phyloP scores from a whole-genome alignment of 2,888 invertebrate genomes.

The Idaea aversata region DNA sequence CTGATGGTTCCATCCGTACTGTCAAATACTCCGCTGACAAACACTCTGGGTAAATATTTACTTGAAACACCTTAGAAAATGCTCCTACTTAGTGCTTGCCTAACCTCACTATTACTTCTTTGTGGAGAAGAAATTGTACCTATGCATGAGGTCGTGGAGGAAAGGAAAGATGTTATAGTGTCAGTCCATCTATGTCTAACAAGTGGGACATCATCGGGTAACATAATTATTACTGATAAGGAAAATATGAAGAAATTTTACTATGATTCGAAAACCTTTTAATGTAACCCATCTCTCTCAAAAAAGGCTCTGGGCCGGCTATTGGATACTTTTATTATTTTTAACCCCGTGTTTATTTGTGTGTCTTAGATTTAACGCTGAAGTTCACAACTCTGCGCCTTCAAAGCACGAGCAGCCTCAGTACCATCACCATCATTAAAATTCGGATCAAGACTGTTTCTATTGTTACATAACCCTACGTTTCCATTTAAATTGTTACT shows the following conservation, averaged over 20 bases:
- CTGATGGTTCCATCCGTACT: slow-evolving; percentile 78
- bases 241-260: too few species aligned
- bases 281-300: background rate
- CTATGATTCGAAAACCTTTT: too few species aligned
- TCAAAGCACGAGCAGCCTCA: slow-evolving; percentile 47
- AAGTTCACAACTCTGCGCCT: slow-evolving; percentile 66
- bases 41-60: slow-evolving; percentile 62
- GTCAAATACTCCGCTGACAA: slow-evolving; percentile 78
- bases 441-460: slow-evolving; percentile 12
- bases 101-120: too few species aligned
- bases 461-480: slow-evolving; percentile 24
- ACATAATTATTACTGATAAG: too few species aligned
- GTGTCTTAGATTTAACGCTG: slow-evolving; percentile 68
- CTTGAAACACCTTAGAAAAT: too few species aligned
- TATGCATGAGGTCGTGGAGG: too few species aligned
- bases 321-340: background rate
- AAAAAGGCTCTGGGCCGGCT: background rate
- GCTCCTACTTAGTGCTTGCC: too few species aligned
- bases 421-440: slow-evolving; percentile 39
- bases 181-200: too few species aligned
- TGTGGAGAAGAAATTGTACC: too few species aligned
- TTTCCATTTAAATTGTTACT: background rate
- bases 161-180: too few species aligned
- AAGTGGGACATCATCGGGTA: too few species aligned
- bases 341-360: background rate